These are phyloP conservation scores for Sinodicranocentrus sp. DNA, from an alignment of 2,888 invertebrate species.

Conservation along the genomic window DNA sequence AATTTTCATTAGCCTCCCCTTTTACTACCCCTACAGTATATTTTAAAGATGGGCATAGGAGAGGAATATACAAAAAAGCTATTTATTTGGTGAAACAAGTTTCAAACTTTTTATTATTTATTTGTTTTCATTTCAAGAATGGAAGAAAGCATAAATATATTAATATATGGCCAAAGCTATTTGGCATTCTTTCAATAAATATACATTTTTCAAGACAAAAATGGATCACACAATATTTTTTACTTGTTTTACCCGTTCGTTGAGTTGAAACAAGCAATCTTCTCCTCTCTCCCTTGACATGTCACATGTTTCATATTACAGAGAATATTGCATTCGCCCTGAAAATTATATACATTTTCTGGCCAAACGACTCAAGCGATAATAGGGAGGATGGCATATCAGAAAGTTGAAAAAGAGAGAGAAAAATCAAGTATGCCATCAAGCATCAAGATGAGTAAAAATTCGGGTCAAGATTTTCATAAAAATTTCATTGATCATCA, in stretches of 20 bases:
- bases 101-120: not conserved
- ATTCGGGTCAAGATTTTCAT: constrained; percentile 73
- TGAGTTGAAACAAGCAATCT: not conserved
- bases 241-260: not conserved
- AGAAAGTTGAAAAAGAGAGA: not conserved
- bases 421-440: constrained; percentile 25
- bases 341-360: not conserved
- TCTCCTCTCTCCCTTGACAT: not conserved
- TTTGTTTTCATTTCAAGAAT: not conserved
- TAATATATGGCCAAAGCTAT: not conserved
- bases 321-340: not conserved
- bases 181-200: constrained; percentile 29
- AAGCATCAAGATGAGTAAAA: constrained; percentile 36
- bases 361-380: not conserved
- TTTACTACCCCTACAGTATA: too few relatives aligned
- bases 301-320: not conserved
- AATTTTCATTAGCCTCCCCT: too few relatives aligned
- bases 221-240: constrained; percentile 17
- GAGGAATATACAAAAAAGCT: too few relatives aligned
- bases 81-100: not conserved
- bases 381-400: not conserved
- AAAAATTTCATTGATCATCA: constrained; percentile 72
- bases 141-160: not conserved
- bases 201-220: not conserved
- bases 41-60: too few relatives aligned